Percentiles rank a stretch among this genome's conserved stretches.
phyloP scores from a whole-genome alignment of 2,888 invertebrate species.

The Notodonta ziczac region DNA sequence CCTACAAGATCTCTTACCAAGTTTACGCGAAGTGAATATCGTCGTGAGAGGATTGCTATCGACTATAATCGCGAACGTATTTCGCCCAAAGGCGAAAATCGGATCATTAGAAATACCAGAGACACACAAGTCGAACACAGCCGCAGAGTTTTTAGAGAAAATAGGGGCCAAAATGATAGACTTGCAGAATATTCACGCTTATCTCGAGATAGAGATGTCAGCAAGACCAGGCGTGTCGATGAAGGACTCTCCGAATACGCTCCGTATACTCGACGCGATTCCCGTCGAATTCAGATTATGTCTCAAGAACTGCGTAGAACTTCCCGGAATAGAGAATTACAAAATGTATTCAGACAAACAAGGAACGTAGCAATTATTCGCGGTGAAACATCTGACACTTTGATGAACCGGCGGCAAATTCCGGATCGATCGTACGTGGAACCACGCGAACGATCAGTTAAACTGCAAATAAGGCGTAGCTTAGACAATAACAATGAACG shows the following conservation, averaged over 20 bases:
- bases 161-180: slow-evolving; percentile 16
- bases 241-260: slow-evolving; percentile 13
- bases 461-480: slow-evolving; percentile 9
- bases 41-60: slow-evolving; percentile 11
- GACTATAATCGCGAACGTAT: slow-evolving; percentile 17
- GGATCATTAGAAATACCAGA: slow-evolving; percentile 9
- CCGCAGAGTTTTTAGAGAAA: slow-evolving; percentile 11
- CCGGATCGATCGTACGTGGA: slow-evolving; percentile 1
- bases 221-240: slow-evolving; percentile 12
- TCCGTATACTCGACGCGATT: slow-evolving; percentile 11
- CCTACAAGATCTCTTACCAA: slow-evolving; percentile 12
- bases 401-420: slow-evolving; percentile 9
- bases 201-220: slow-evolving; percentile 8
- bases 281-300: slow-evolving; percentile 7
- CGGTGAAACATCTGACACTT: slow-evolving; percentile 4
- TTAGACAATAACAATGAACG: slow-evolving; percentile 15
- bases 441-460: slow-evolving; percentile 17
- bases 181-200: slow-evolving; percentile 8
- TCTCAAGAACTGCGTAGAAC: slow-evolving; percentile 11
- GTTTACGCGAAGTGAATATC: slow-evolving; percentile 12
- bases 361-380: slow-evolving; percentile 6
- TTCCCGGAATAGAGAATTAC: slow-evolving; percentile 13
- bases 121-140: slow-evolving; percentile 12
- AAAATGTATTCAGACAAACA: slow-evolving; percentile 12
- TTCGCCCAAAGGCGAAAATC: slow-evolving; percentile 11